These are phyloP conservation scores for Metacarcinus magister DNA, from an alignment of 2,888 invertebrate genomes.

Conservation along the genomic window DNA sequence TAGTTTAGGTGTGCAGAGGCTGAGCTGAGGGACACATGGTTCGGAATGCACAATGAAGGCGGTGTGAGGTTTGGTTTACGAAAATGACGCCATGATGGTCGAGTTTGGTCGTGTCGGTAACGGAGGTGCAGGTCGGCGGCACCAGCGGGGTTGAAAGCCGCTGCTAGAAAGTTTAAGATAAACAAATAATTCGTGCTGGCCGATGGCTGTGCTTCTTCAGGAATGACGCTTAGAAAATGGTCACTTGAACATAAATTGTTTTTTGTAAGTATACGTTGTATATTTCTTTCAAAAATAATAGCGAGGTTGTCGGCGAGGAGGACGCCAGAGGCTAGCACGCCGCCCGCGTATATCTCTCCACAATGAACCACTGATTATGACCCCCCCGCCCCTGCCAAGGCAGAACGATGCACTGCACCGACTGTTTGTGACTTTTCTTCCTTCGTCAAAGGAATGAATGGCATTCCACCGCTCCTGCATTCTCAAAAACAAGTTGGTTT, in stretches of 20 bases:
- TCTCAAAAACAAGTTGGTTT: not conserved
- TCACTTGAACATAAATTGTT: not conserved
- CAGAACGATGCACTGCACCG: not conserved
- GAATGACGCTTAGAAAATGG: conserved; percentile 22
- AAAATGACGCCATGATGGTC: conserved; percentile 7
- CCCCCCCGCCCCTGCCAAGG: not conserved
- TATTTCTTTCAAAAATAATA: conserved; percentile 33
- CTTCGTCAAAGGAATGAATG: not conserved
- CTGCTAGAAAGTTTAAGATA: not conserved
- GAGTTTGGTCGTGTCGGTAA: not conserved
- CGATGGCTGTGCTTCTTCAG: not conserved
- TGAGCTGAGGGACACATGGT: not conserved
- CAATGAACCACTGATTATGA: not conserved
- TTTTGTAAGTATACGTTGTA: conserved; percentile 45
- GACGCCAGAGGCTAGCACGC: not conserved
- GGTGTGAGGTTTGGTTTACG: not conserved
- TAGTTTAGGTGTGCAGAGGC: not conserved
- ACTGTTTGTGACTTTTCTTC: not conserved
- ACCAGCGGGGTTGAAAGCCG: conserved; percentile 57
- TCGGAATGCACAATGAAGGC: not conserved
- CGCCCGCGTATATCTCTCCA: conserved; percentile 18
- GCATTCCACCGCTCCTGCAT: not conserved
- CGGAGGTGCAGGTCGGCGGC: not conserved
- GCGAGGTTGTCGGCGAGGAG: conserved; percentile 31
- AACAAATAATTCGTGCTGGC: conserved; percentile 56